Conservation (phyloP, 2,888 invertebrate species). For the Coenonympha arcania region DNA sequence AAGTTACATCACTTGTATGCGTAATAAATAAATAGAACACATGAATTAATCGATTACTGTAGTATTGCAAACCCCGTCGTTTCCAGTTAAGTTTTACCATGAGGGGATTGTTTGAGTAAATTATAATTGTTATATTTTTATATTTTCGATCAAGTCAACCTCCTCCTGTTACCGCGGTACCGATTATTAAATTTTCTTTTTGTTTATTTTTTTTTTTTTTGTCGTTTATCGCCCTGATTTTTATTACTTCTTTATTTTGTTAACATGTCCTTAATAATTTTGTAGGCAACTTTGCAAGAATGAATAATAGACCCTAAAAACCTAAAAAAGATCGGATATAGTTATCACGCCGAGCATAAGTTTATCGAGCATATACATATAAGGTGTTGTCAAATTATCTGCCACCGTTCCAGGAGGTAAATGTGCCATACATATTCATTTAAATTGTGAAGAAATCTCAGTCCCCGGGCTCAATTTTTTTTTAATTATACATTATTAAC, state of each 20-base stretch:
- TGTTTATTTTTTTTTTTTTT: conserved; percentile 29
- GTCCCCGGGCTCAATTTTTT: too few relatives aligned
- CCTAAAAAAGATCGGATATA: not conserved
- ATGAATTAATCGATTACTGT: conserved; percentile 1
- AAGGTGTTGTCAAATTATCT: too few relatives aligned
- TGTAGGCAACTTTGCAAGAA: not conserved
- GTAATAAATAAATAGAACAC: conserved; percentile 21
- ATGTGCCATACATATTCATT: too few relatives aligned
- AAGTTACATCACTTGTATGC: conserved; percentile 49
- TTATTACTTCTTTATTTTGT: conserved; percentile 5
- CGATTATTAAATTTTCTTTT: conserved; percentile 31
- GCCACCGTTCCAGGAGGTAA: too few relatives aligned
- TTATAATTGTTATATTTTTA: conserved; percentile 32
- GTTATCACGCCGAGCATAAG: not conserved
- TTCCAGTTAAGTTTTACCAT: conserved; percentile 44
- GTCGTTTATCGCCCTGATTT: conserved; percentile 66
- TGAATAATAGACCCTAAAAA: not conserved
- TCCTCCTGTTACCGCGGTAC: conserved; percentile 70
- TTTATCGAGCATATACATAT: not conserved
- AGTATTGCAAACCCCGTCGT: conserved; percentile 14
- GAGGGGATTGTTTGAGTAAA: conserved; percentile 54
- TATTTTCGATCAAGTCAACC: conserved; percentile 54
- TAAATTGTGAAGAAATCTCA: too few relatives aligned
- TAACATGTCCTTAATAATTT: not conserved
- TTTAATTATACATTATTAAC: too few relatives aligned